Evolutionary conservation across 2,888 invertebrate species (phyloP).

Genomic region (Polydrusus tereticollis): DNA sequence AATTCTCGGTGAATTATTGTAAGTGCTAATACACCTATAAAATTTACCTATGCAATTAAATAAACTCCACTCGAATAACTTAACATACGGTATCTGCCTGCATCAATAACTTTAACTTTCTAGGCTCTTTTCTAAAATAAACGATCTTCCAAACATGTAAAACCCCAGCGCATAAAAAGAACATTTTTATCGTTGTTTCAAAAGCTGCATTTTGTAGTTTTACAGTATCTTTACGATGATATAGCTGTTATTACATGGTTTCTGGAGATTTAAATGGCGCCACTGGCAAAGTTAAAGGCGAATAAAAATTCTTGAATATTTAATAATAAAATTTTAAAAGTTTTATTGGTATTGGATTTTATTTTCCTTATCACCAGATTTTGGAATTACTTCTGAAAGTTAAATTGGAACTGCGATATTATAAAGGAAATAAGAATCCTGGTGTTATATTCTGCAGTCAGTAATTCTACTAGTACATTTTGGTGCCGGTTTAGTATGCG

Average conservation of each 20-base stretch:
- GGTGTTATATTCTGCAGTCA: too few species aligned
- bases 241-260: conserved; percentile 8
- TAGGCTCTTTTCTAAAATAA: neutral
- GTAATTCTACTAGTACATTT: too few species aligned
- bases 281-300: conserved; percentile 1
- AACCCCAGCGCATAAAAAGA: neutral
- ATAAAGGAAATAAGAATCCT: neutral
- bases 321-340: conserved; percentile 27
- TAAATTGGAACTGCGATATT: neutral
- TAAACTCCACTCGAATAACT: too few species aligned
- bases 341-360: conserved; percentile 22
- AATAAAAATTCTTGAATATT: conserved; percentile 24
- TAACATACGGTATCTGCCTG: too few species aligned
- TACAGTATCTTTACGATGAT: conserved; percentile 6
- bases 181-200: conserved; percentile 1
- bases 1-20: too few species aligned
- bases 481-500: too few species aligned
- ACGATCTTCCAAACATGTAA: neutral
- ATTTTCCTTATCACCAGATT: neutral
- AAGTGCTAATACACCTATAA: too few species aligned
- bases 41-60: too few species aligned
- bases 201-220: neutral
- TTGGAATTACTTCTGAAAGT: neutral
- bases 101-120: too few species aligned
- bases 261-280: neutral